Percentiles rank a stretch among this genome's conserved stretches.
Evolutionary conservation across 2,113 vertebrate genomes (phyloP).

Genomic region (Hymenochirus boettgeri): DNA sequence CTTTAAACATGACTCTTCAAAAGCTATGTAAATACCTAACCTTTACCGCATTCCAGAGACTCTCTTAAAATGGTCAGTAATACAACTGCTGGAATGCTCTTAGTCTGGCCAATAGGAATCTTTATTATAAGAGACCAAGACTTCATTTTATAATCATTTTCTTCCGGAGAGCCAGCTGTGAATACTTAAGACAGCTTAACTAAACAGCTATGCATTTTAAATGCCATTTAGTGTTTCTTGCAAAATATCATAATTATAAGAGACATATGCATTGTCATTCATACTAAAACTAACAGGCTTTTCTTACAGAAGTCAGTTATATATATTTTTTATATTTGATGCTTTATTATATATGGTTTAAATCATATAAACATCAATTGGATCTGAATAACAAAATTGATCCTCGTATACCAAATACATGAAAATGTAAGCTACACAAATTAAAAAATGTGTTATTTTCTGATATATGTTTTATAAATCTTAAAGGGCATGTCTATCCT

Average conservation of each 20-base stretch:
- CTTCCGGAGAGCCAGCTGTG: constrained; percentile 52
- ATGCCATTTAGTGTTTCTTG: constrained; percentile 41
- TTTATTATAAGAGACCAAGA: constrained; percentile 47
- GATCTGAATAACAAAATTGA: too few species aligned
- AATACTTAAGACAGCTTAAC: constrained; percentile 54
- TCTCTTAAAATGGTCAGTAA: constrained; percentile 37
- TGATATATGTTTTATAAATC: too few species aligned
- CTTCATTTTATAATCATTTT: constrained; percentile 53
- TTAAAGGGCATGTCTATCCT: too few species aligned
- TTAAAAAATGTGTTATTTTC: too few species aligned
- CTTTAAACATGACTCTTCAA: constrained; percentile 44
- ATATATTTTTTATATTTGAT: too few species aligned
- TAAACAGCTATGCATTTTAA: constrained; percentile 47
- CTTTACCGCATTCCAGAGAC: constrained; percentile 49
- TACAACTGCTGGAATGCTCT: constrained; percentile 25
- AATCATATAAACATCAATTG: too few species aligned
- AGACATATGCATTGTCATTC: too few species aligned
- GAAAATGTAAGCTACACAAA: too few species aligned
- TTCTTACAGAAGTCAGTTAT: too few species aligned
- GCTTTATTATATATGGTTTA: too few species aligned
- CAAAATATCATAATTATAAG: constrained; percentile 44
- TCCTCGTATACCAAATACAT: too few species aligned
- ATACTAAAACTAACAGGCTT: too few species aligned
- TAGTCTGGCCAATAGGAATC: constrained; percentile 44
- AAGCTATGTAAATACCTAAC: constrained; percentile 18